Conservation (phyloP, 2,888 invertebrate genomes). For the Sesia apiformis region DNA sequence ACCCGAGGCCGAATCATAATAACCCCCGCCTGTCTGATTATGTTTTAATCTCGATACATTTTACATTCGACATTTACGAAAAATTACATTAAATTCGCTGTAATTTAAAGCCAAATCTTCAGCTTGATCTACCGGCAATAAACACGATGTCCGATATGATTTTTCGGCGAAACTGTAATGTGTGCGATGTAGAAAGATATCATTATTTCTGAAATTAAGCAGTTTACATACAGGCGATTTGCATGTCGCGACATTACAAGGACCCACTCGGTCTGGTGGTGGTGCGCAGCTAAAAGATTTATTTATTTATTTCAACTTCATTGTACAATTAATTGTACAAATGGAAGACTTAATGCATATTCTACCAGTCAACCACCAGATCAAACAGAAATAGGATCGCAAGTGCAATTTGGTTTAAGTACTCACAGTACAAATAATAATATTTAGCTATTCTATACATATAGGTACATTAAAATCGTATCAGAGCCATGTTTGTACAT, state of each 20-base stretch:
- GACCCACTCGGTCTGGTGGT: background rate
- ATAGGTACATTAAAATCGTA: too few relatives aligned
- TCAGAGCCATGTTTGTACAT: too few relatives aligned
- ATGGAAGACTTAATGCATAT: too few relatives aligned
- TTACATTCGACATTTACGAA: slow-evolving; percentile 33
- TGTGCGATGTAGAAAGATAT: slow-evolving; percentile 18
- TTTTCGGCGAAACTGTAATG: slow-evolving; percentile 29
- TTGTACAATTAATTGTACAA: too few relatives aligned
- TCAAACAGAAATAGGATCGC: too few relatives aligned
- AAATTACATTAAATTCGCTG: slow-evolving; percentile 31
- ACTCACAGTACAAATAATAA: too few relatives aligned
- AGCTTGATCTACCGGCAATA: slow-evolving; percentile 26
- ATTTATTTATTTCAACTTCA: too few relatives aligned
- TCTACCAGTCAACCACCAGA: too few relatives aligned
- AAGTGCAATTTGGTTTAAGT: too few relatives aligned
- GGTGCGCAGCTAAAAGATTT: background rate
- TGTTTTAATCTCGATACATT: slow-evolving; percentile 37
- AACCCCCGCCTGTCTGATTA: slow-evolving; percentile 20
- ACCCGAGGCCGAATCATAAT: slow-evolving; percentile 16
- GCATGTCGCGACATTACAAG: background rate
- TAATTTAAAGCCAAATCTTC: background rate
- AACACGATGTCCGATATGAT: slow-evolving; percentile 34
- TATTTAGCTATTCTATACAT: too few relatives aligned
- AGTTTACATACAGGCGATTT: background rate
- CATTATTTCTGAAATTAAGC: slow-evolving; percentile 2